Evolutionary conservation across 2,113 vertebrate genomes (phyloP).

Genomic region (Hippoglossus stenolepis): DNA sequence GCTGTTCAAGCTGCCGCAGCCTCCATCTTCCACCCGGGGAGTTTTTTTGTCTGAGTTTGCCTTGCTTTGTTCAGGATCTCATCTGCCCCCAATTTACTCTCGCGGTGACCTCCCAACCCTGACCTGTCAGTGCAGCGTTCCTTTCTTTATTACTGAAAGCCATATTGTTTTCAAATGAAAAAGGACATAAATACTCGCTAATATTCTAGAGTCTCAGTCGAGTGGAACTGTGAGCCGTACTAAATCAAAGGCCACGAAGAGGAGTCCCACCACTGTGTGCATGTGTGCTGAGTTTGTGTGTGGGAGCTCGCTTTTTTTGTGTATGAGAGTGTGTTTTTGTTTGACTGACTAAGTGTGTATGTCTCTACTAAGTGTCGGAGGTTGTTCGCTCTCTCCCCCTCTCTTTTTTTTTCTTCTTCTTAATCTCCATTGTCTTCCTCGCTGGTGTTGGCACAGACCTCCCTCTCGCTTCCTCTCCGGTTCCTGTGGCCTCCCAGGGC

Average conservation of each 20-base stretch:
- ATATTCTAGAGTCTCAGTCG: constrained; percentile 74
- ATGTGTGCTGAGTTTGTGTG: constrained; percentile 39
- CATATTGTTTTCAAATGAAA: constrained; percentile 83
- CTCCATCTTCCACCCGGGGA: constrained; percentile 32
- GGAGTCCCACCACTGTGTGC: constrained; percentile 58
- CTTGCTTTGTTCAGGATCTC: constrained; percentile 83
- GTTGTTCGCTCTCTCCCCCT: constrained; percentile 25
- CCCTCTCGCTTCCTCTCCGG: constrained; percentile 70
- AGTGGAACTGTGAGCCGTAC: constrained; percentile 74
- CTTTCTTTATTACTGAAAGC: constrained; percentile 80
- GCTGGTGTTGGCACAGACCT: constrained; percentile 69
- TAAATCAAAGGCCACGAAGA: constrained; percentile 76
- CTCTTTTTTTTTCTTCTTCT: constrained; percentile 12
- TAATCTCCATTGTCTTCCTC: constrained; percentile 58
- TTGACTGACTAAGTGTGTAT: constrained; percentile 43
- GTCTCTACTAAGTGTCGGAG: constrained; percentile 41
- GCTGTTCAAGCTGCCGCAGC: constrained; percentile 41
- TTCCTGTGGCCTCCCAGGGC: constrained; percentile 74
- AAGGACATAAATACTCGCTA: constrained; percentile 78
- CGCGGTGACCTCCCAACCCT: constrained; percentile 90
- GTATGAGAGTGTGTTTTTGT: constrained; percentile 62
- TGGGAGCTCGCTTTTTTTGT: constrained; percentile 28
- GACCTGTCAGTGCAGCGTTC: constrained; percentile 82
- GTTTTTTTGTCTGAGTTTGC: constrained; percentile 82
- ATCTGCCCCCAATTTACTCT: constrained; percentile 98